phyloP scores from a whole-genome alignment of 1,140 invertebrate genomes.

The Lucilia sericata region DNA sequence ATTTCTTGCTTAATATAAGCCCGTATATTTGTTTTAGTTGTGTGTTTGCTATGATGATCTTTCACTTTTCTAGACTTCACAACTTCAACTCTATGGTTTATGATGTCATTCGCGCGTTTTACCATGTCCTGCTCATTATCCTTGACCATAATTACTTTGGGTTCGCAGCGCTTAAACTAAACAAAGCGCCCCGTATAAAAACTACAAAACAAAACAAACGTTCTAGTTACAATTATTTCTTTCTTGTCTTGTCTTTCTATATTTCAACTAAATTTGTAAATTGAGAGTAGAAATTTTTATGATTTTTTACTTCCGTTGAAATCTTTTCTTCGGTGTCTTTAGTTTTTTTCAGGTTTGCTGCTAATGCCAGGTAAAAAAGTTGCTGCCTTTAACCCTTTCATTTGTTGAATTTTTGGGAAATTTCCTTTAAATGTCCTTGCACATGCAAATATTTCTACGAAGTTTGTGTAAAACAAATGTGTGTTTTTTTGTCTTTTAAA shows the following conservation, averaged over 20 bases:
- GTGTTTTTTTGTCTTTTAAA: not conserved
- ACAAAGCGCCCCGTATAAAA: too few relatives aligned
- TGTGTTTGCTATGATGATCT: not conserved
- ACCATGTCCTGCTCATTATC: not conserved
- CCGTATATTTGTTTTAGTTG: not conserved
- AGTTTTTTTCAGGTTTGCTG: not conserved
- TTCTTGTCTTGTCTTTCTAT: not conserved
- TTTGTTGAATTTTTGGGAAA: not conserved
- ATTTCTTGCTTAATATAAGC: not conserved
- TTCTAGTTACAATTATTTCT: not conserved
- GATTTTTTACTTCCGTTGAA: not conserved
- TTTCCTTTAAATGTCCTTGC: not conserved
- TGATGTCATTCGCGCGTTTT: not conserved
- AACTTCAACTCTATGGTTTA: not conserved
- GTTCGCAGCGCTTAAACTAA: not conserved
- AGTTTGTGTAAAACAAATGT: not conserved
- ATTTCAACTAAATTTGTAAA: not conserved
- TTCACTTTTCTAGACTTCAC: not conserved
- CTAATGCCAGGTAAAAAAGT: not conserved
- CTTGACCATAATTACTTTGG: conserved; percentile 16
- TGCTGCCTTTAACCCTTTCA: conserved; percentile 1
- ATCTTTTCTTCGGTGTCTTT: not conserved
- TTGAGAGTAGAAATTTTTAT: not conserved
- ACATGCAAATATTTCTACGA: conserved; percentile 35
- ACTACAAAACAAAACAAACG: not conserved